Evolutionary conservation across 2,113 vertebrate genomes (phyloP).

Genomic region (Sander lucioperca): DNA sequence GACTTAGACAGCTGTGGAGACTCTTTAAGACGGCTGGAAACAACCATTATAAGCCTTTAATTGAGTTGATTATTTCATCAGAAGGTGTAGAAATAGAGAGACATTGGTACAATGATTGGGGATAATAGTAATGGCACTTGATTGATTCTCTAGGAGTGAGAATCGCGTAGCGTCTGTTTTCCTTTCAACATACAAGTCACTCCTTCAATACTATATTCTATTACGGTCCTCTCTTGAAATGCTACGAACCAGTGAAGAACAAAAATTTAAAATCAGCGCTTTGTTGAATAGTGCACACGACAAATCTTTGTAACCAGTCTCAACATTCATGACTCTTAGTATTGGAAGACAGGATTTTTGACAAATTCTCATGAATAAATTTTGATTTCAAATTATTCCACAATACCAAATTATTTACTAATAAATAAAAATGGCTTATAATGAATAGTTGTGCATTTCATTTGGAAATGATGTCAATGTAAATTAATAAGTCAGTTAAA

Average conservation of each 20-base stretch:
- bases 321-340: slow-evolving; percentile 17
- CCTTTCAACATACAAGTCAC: not conserved
- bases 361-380: slow-evolving; percentile 21
- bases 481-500: slow-evolving; percentile 21
- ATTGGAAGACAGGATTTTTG: slow-evolving; percentile 49
- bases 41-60: slow-evolving; percentile 43
- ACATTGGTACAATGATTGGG: slow-evolving; percentile 50
- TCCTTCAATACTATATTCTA: not conserved
- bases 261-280: slow-evolving; percentile 1
- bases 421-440: slow-evolving; percentile 28
- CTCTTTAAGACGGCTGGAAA: slow-evolving; percentile 17
- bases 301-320: slow-evolving; percentile 16
- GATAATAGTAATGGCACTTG: slow-evolving; percentile 47
- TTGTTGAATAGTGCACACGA: slow-evolving; percentile 16
- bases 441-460: slow-evolving; percentile 17
- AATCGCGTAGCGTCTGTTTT: not conserved
- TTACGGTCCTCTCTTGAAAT: not conserved
- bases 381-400: slow-evolving; percentile 13
- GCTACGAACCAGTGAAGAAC: not conserved
- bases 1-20: slow-evolving; percentile 48
- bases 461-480: slow-evolving; percentile 9
- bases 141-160: slow-evolving; percentile 24
- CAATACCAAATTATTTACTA: slow-evolving; percentile 30
- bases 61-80: slow-evolving; percentile 39
- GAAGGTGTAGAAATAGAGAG: slow-evolving; percentile 32